Conservation (phyloP, 1,140 invertebrate genomes). For the Bombus consobrinus region DNA sequence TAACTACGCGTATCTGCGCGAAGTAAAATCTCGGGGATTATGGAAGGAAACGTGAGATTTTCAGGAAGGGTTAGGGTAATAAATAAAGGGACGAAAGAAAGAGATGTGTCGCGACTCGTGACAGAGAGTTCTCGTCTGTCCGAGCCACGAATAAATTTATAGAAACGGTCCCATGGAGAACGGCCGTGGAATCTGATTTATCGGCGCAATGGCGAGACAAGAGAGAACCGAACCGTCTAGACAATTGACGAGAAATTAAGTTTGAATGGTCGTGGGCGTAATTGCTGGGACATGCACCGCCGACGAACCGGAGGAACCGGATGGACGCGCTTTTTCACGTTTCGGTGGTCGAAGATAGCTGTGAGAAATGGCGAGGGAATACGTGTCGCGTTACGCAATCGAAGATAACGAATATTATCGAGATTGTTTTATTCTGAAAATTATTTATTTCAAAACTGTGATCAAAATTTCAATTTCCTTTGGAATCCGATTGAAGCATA, state of each 20-base stretch:
- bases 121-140: background rate
- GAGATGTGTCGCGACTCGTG: too few relatives aligned
- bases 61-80: too few relatives aligned
- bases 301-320: background rate
- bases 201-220: conserved; percentile 37
- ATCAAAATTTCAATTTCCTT: too few relatives aligned
- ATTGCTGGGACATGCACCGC: conserved; percentile 48
- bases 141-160: conserved; percentile 19
- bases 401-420: background rate
- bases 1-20: too few relatives aligned
- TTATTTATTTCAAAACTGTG: too few relatives aligned
- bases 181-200: conserved; percentile 58
- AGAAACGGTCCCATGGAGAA: conserved; percentile 45
- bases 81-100: too few relatives aligned
- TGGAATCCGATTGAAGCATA: too few relatives aligned
- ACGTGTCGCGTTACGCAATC: background rate
- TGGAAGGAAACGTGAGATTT: rapidly evolving
- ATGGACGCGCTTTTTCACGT: background rate
- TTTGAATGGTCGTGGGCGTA: conserved; percentile 54
- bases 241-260: conserved; percentile 61
- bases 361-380: background rate
- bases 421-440: background rate
- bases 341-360: background rate
- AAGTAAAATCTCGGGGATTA: too few relatives aligned
- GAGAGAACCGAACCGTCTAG: conserved; percentile 31